A percentile compares a stretch with the other conserved stretches of the same genome.
These are phyloP conservation scores for Callaeas wilsoni DNA, from an alignment of 2,113 vertebrate genomes.

Conservation along the genomic window DNA sequence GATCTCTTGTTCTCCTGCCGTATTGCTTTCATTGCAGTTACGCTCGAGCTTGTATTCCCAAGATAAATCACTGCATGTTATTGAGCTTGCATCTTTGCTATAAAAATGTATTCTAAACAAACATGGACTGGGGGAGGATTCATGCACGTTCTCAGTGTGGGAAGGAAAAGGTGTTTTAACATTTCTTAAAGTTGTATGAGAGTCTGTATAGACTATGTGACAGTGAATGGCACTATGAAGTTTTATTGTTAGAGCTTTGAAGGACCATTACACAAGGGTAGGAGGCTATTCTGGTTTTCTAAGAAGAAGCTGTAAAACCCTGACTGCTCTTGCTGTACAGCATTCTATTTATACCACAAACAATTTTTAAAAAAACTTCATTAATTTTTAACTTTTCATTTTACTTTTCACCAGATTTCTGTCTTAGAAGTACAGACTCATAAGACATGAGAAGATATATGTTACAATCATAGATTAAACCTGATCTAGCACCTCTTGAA, in stretches of 20 bases:
- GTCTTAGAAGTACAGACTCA: not conserved
- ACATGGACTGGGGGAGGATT: not conserved
- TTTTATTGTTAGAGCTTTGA: not conserved
- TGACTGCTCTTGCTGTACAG: not conserved
- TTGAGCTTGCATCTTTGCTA: not conserved
- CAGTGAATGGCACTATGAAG: not conserved
- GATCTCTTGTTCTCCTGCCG: not conserved
- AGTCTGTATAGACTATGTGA: not conserved
- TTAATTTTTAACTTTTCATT: not conserved
- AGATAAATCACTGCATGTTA: not conserved
- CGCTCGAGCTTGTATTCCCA: not conserved
- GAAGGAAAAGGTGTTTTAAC: conserved; percentile 2
- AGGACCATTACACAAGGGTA: not conserved
- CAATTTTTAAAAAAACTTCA: not conserved
- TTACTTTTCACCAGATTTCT: not conserved
- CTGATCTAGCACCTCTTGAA: not conserved
- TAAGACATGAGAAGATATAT: not conserved
- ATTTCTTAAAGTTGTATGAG: not conserved
- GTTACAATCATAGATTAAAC: not conserved
- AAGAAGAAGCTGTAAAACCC: not conserved
- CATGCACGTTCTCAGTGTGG: not conserved
- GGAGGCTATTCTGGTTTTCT: not conserved
- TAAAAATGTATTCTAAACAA: conserved; percentile 29
- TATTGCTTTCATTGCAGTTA: not conserved
- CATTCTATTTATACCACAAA: not conserved